These are phyloP conservation scores for Muntiacus reevesi DNA, from an alignment of 2,113 vertebrate species.

Conservation along the genomic window DNA sequence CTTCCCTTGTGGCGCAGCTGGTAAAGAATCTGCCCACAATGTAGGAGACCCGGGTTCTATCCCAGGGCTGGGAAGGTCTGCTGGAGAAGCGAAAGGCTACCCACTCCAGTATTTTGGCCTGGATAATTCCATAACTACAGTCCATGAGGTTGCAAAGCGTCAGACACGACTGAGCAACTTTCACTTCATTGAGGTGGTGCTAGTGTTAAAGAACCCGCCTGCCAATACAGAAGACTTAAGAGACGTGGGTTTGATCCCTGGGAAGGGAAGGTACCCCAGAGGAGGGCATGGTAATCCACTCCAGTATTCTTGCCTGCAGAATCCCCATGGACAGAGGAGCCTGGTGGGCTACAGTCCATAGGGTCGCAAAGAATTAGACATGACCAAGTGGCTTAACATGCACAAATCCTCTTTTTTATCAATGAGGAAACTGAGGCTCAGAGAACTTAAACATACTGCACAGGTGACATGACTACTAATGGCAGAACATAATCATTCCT, in stretches of 20 bases:
- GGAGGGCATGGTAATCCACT: background rate
- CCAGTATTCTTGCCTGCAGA: background rate
- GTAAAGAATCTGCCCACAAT: background rate
- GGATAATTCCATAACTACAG: background rate
- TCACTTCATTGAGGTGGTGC: background rate
- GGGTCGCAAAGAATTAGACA: background rate
- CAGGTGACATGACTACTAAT: background rate
- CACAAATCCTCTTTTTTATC: background rate
- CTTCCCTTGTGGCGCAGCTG: background rate
- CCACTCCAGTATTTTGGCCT: background rate
- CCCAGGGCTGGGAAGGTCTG: background rate
- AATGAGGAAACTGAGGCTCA: constrained; percentile 15
- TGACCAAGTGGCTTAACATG: background rate
- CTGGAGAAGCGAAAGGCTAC: background rate
- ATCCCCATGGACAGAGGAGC: background rate
- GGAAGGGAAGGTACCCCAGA: background rate
- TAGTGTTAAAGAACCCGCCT: background rate
- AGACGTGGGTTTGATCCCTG: background rate
- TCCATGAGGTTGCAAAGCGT: background rate
- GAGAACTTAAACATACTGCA: background rate
- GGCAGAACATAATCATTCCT: background rate
- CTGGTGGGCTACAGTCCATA: background rate
- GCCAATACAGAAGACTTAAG: background rate
- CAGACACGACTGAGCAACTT: background rate
- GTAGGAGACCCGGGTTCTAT: background rate